Percentiles rank a stretch among this genome's conserved stretches.
Conservation (phyloP, 2,888 invertebrate species). For the Melieria omissa region DNA sequence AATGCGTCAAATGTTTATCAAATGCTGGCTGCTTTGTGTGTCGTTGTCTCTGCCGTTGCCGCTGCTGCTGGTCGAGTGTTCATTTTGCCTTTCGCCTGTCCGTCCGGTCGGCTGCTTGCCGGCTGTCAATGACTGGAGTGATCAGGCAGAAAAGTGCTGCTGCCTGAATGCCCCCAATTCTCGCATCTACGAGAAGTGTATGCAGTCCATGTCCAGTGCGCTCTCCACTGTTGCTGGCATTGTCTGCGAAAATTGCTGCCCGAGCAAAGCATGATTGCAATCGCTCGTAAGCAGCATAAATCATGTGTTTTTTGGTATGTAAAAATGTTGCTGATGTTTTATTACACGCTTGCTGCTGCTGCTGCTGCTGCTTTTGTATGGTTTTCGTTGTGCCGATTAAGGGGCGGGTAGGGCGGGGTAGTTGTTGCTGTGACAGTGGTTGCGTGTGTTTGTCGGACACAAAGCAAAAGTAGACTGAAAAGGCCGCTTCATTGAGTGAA, state of each 20-base stretch:
- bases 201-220: not conserved
- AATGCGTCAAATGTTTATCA: constrained; percentile 43
- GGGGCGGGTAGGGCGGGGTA: no score
- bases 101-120: not conserved
- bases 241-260: not conserved
- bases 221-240: not conserved
- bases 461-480: no score
- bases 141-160: constrained; percentile 39
- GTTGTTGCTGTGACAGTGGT: no score
- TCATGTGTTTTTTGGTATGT: constrained; percentile 29
- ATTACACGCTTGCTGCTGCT: constrained; percentile 13
- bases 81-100: not conserved
- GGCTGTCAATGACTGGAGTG: constrained; percentile 15
- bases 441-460: no score
- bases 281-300: constrained; percentile 35
- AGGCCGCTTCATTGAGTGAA: no score
- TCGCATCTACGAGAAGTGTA: not conserved
- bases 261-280: constrained; percentile 19
- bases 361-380: not conserved
- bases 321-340: constrained; percentile 32
- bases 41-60: not conserved
- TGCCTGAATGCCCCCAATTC: constrained; percentile 7
- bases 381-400: no score
- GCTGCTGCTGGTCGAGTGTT: not conserved
- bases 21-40: not conserved